phyloP scores from a whole-genome alignment of 2,888 invertebrate species.

The Galeruca laticollis region DNA sequence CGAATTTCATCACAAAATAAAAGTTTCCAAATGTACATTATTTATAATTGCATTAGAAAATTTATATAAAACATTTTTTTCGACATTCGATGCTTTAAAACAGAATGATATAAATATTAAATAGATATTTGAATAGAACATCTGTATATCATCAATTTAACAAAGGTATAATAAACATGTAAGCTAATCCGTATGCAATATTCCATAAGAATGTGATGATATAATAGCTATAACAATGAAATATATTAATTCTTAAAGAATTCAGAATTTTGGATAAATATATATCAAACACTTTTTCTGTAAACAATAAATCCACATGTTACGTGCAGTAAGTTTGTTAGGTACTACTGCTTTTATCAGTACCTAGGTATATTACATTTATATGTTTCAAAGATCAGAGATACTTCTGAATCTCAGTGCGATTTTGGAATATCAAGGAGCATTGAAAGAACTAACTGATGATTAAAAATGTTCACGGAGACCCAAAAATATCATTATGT shows the following conservation, averaged over 20 bases:
- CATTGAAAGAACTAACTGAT: too few relatives aligned
- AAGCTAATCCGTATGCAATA: not conserved
- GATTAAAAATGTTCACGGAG: too few relatives aligned
- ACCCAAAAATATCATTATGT: too few relatives aligned
- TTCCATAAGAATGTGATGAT: not conserved
- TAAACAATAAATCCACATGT: too few relatives aligned
- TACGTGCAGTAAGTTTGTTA: too few relatives aligned
- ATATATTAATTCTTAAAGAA: not conserved
- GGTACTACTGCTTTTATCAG: too few relatives aligned
- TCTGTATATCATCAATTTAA: constrained; percentile 31
- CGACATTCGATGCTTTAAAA: constrained; percentile 39
- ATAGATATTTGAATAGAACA: constrained; percentile 36
- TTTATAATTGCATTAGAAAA: constrained; percentile 40
- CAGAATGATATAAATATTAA: constrained; percentile 32
- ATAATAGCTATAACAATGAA: not conserved
- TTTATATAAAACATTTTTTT: constrained; percentile 47
- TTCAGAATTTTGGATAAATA: too few relatives aligned
- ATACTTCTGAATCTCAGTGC: too few relatives aligned
- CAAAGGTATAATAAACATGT: constrained; percentile 14
- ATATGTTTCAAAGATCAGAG: too few relatives aligned
- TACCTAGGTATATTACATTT: too few relatives aligned
- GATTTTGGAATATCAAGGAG: too few relatives aligned
- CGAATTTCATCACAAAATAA: constrained; percentile 43
- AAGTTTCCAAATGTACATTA: constrained; percentile 35
- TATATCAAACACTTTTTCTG: too few relatives aligned